Percentiles rank a stretch among this genome's conserved stretches.
Evolutionary conservation across 2,888 invertebrate species (phyloP).

Genomic region (Dinocampus coccinellae): DNA sequence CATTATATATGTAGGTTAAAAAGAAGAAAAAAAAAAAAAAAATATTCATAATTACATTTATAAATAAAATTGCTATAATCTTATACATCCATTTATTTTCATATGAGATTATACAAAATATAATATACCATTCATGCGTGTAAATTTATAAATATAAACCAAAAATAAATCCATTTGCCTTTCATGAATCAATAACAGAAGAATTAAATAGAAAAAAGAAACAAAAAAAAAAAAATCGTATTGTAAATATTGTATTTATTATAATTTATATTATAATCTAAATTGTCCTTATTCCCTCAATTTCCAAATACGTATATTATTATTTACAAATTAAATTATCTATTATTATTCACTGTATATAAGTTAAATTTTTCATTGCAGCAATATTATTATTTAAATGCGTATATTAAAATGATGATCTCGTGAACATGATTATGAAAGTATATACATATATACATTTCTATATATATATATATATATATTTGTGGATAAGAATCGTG

Average conservation of each 20-base stretch:
- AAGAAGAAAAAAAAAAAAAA: not conserved
- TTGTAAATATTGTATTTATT: not conserved
- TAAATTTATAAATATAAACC: slow-evolving; percentile 6
- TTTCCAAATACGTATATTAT: not conserved
- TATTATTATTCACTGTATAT: not conserved
- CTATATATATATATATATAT: not conserved
- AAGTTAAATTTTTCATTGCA: not conserved
- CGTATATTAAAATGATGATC: slow-evolving; percentile 29
- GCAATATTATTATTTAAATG: not conserved
- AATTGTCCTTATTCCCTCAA: not conserved
- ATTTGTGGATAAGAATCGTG: slow-evolving; percentile 32
- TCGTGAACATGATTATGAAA: slow-evolving; percentile 34
- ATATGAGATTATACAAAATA: not conserved
- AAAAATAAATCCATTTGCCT: not conserved
- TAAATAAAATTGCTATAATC: not conserved
- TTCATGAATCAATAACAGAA: not conserved
- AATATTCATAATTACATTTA: not conserved
- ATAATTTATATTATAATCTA: too few species aligned
- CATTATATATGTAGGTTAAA: not conserved
- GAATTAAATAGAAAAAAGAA: too few species aligned
- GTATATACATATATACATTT: slow-evolving; percentile 22
- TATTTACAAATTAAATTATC: not conserved
- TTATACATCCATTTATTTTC: too few species aligned
- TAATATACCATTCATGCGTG: not conserved
- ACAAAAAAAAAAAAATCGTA: not conserved